These are phyloP conservation scores for Dromiciops gliroides DNA, from an alignment of 2,113 vertebrate species.

Conservation along the genomic window DNA sequence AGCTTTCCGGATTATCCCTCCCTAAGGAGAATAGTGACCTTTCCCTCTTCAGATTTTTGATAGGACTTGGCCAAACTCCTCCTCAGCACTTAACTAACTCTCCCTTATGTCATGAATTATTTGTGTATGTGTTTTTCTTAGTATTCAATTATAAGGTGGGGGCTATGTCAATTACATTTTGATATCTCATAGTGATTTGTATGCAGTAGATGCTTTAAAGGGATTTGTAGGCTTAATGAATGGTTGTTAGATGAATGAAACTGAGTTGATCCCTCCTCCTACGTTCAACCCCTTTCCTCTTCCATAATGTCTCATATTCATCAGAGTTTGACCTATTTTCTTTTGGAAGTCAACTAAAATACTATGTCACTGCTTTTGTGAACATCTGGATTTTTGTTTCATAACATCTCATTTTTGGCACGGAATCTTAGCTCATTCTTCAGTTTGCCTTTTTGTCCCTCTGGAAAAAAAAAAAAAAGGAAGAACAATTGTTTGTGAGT, in stretches of 20 bases:
- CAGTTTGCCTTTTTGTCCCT: neutral
- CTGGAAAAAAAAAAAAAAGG: neutral
- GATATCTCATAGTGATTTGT: neutral
- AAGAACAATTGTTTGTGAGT: neutral
- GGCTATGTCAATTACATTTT: neutral
- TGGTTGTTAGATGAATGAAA: neutral
- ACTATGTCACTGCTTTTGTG: neutral
- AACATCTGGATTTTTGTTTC: constrained; percentile 3
- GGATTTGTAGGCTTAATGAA: neutral
- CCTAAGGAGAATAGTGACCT: neutral
- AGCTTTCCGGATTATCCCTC: neutral
- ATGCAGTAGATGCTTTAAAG: neutral
- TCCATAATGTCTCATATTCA: neutral
- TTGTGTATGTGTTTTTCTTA: neutral
- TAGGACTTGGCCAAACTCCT: neutral
- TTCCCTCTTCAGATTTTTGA: neutral
- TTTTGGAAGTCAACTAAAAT: neutral
- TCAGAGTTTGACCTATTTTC: neutral
- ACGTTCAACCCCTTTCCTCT: neutral
- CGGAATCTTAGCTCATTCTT: neutral
- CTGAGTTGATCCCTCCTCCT: neutral
- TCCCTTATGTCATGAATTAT: neutral
- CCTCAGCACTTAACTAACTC: neutral
- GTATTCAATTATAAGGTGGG: neutral
- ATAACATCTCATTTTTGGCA: neutral